phyloP scores from a whole-genome alignment of 1,140 invertebrate species.

The silkworm (Bombyx mori) region DNA sequence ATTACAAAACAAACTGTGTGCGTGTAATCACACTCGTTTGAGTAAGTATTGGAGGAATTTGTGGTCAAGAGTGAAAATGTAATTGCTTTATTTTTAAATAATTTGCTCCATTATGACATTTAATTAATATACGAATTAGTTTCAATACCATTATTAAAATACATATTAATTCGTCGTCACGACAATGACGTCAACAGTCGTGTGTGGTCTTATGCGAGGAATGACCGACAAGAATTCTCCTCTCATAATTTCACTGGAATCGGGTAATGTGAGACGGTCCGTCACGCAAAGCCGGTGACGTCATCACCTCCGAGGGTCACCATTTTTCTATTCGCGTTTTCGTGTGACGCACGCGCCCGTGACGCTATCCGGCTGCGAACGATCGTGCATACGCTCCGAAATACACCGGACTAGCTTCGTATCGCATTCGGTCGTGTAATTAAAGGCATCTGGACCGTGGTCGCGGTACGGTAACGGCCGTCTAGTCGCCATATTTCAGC shows the following conservation, averaged over 20 bases:
- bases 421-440: conserved; percentile 30
- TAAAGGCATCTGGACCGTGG: conserved; percentile 41
- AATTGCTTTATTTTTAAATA: neutral
- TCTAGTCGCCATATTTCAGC: conserved; percentile 43
- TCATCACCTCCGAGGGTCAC: conserved; percentile 45
- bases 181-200: neutral
- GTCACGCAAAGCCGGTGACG: conserved; percentile 41
- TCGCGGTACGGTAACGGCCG: conserved; percentile 36
- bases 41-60: too few species aligned
- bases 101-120: neutral
- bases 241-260: conserved; percentile 24
- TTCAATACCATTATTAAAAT: neutral
- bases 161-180: neutral
- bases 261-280: conserved; percentile 39
- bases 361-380: conserved; percentile 26
- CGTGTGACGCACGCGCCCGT: conserved; percentile 51
- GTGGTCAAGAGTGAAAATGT: neutral
- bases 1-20: too few species aligned
- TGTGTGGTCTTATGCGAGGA: neutral
- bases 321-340: conserved; percentile 55
- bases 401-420: conserved; percentile 19
- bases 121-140: neutral
- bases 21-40: too few species aligned
- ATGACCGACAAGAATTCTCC: neutral
- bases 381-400: conserved; percentile 25